Base-by-base conservation (phyloP, 37 sponge, comb jelly and placozoan genomes). In the Eunapius fragilis region DNA sequence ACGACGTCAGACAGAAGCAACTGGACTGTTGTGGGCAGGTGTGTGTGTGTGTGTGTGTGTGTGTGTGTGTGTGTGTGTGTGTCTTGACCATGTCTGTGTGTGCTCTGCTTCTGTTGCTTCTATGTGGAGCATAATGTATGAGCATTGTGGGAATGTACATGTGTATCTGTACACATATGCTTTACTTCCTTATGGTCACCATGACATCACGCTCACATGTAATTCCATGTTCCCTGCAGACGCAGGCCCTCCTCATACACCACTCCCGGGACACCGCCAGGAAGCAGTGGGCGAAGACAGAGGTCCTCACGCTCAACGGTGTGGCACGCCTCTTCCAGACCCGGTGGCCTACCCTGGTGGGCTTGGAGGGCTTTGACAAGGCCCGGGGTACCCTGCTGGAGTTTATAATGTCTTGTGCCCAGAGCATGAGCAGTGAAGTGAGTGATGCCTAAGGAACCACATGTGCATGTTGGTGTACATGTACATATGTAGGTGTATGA, bases 201-300 rank as follows among this genome's bases (percentile, higher is more conserved):
- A 58, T 80, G 73, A n/a, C n/a, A 69, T 79, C 25, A 91, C 90
- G 19, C 80, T 80, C 7, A 79, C 93, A 2, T 95, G 96, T 78
- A 92, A 83, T 28, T 90, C 93, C 73, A 88, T n/a, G 87, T 37
- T 86, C 80, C 38, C 85, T 89, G 35, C 78, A 87, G 71, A 85
- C 93, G 34, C 58, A 58, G 58, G 49, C 90, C 69, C 68, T 96
- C 76, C 78, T 98, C 69, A 93, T 98, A 26, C 99, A 98, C 77
- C 97, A 98, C 82, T 72, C 94, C 26, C 73, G 99, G 31, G 87
- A 98, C 91, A 95, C 99, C 7, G 97, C 88, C 35, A 90, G 91
- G 74, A 98, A 98, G 78, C 99, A 98, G 85, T 98, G 99, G 99
- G 99, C 97, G 36, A 96, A 98, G 87, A 97, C 99, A 23, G 94